Percentiles rank a stretch among this genome's conserved stretches.
phyloP scores from a whole-genome alignment of 2,797 vertebrate genomes.

The Lateolabrax maculatus region DNA sequence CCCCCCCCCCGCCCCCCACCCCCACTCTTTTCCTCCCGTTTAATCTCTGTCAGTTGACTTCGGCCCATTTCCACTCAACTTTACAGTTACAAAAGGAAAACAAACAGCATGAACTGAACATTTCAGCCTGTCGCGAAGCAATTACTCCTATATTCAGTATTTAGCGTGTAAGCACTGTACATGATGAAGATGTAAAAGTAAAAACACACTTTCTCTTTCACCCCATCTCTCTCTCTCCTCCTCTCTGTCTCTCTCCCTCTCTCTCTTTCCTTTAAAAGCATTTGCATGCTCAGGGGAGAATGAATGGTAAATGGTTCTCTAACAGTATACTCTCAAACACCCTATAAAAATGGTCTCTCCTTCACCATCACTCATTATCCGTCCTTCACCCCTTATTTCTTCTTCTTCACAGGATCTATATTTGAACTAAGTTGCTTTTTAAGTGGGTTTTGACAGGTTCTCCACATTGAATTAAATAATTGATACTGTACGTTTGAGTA shows the following conservation, averaged over 20 bases:
- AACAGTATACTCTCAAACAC: conserved; percentile 54
- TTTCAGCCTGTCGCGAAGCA: conserved; percentile 19
- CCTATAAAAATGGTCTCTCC: conserved; percentile 56
- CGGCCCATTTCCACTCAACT: conserved; percentile 23
- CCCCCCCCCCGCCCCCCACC: not conserved
- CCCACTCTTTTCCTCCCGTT: not conserved
- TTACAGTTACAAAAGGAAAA: conserved; percentile 30
- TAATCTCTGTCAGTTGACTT: conserved; percentile 33
- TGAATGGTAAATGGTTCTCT: conserved; percentile 64
- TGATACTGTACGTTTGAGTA: conserved; percentile 28
- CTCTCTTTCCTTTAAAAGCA: conserved; percentile 68
- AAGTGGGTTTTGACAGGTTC: conserved; percentile 50
- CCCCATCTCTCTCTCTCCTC: conserved; percentile 1
- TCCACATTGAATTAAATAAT: conserved; percentile 48
- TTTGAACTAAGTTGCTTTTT: conserved; percentile 22
- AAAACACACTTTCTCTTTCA: conserved; percentile 28
- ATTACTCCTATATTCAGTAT: conserved; percentile 24
- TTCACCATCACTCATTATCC: conserved; percentile 52
- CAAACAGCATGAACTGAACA: not conserved
- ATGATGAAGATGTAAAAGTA: conserved; percentile 30
- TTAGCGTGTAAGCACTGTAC: conserved; percentile 20
- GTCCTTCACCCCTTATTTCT: conserved; percentile 35
- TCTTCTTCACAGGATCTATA: conserved; percentile 23
- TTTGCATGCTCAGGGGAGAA: conserved; percentile 68
- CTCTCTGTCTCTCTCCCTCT: not conserved